Evolutionary conservation across 2,888 invertebrate species (phyloP), one percentile per base, ranked within the genome.

Genomic region (Cantharis rufa): DNA sequence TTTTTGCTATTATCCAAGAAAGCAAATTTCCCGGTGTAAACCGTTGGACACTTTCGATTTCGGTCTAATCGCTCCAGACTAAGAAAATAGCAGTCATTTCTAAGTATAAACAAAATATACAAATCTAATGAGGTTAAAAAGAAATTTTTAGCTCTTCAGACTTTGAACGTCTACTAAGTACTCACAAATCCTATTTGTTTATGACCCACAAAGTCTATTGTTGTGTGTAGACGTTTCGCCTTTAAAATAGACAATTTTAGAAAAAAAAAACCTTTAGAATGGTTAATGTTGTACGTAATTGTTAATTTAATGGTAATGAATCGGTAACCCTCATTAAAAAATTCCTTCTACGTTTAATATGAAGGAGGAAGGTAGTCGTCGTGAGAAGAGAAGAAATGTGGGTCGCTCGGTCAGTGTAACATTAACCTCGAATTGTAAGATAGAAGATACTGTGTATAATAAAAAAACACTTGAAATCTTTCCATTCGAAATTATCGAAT

Each of bases 341-440:
- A 48, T 48, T 48, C 48, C n/a, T 48, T 48, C 5, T n/a, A 48
- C 48, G n/a, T 48, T 48, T 48, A n/a, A 48, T 48, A 48, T n/a
- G 48, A 13, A n/a, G 48, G 48, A n/a, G 48, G 48, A 48, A 48
- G 48, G n/a, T 48, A 7, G n/a, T 48, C 13, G 48, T 48, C 48
- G 48, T 48, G 48, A 48, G 18, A 61, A 62, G 62, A 69, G 68
- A 72, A 71, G 76, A 77, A n/a, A 81, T 82, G 83, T 78, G 82
- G 84, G 83, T 84, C 84, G 83, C 70, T 76, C 82, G 84, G 84
- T 84, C 84, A 82, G 80, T 82, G 84, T 83, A 82, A 82, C 79
- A 81, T 78, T 83, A 82, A 82, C 83, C 83, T 83, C 82, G 76
- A 78, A 81, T 72, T 72, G 71, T 73, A 78, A 77, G 77, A 74